These are phyloP conservation scores for Aphyosemion australe DNA, from an alignment of 2,113 vertebrate genomes.

Conservation along the genomic window DNA sequence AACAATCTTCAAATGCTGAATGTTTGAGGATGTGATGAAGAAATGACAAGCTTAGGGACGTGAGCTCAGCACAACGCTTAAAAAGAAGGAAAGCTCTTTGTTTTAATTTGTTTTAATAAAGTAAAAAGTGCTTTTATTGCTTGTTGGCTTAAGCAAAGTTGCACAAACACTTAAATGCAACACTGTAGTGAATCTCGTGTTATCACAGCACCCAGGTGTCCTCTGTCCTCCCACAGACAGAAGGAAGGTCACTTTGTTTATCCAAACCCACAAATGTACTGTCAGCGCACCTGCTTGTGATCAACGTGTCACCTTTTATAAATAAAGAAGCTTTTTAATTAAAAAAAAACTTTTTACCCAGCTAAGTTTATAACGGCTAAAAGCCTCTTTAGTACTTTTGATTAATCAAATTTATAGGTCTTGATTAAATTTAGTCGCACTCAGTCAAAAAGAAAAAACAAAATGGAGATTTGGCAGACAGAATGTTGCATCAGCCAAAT, in stretches of 20 bases:
- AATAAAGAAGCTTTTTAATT: neutral
- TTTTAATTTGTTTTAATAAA: neutral
- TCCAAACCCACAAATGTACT: conserved; percentile 15
- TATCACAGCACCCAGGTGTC: conserved; percentile 30
- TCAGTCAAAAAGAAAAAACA: neutral
- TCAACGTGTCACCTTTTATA: neutral
- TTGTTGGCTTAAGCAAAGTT: neutral
- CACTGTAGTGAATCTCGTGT: conserved; percentile 26
- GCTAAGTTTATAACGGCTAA: neutral
- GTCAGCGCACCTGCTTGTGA: conserved; percentile 8
- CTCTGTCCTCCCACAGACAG: conserved; percentile 52
- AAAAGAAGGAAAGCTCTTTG: neutral
- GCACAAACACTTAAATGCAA: neutral
- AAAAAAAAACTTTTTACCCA: neutral
- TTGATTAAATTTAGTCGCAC: neutral
- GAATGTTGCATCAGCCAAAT: conserved; percentile 14
- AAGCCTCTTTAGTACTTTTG: conserved; percentile 14
- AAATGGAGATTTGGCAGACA: conserved; percentile 8
- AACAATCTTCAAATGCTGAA: conserved; percentile 63
- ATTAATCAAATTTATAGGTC: conserved; percentile 18
- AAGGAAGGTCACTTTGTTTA: conserved; percentile 51
- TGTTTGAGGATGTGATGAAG: conserved; percentile 23
- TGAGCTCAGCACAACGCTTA: neutral
- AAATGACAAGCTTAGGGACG: conserved; percentile 28
- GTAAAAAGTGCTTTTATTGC: neutral